Conservation (phyloP, 2,888 invertebrate species). For the Dendrolimus pini region DNA sequence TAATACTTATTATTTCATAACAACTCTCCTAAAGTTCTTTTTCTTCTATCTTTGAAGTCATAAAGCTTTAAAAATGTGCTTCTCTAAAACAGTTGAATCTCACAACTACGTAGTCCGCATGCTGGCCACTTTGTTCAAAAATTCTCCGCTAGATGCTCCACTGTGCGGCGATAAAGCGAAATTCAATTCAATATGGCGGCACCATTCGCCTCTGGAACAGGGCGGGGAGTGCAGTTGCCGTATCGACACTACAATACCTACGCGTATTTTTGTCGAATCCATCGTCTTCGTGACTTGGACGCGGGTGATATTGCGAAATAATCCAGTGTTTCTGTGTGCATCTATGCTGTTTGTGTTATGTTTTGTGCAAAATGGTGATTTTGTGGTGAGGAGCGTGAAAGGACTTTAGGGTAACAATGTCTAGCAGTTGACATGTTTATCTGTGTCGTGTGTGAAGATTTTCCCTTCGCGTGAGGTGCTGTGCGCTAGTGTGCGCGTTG, state of each 20-base stretch:
- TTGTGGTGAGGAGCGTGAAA: conserved; percentile 69
- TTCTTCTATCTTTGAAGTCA: too few relatives aligned
- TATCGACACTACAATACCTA: conserved; percentile 68
- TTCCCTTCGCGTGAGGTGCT: conserved; percentile 74
- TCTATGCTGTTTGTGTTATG: conserved; percentile 62
- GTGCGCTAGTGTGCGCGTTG: conserved; percentile 61
- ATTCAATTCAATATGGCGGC: conserved; percentile 74
- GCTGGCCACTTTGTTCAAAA: conserved; percentile 30
- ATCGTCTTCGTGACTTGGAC: conserved; percentile 67
- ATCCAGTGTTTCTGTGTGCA: conserved; percentile 66
- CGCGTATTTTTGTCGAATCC: conserved; percentile 70
- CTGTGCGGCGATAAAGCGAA: conserved; percentile 41
- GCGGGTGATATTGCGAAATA: conserved; percentile 68
- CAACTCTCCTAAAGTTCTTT: too few relatives aligned
- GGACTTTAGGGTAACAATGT: conserved; percentile 74
- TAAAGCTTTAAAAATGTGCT: too few relatives aligned
- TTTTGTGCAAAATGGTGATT: conserved; percentile 60
- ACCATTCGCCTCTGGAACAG: conserved; percentile 72
- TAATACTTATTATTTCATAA: too few relatives aligned
- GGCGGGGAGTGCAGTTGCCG: conserved; percentile 74
- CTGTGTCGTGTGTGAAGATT: conserved; percentile 77
- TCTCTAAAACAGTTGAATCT: background rate
- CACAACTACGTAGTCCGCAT: conserved; percentile 10
- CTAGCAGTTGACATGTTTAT: conserved; percentile 77
- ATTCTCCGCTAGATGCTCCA: conserved; percentile 54